Evolutionary conservation across 2,888 invertebrate genomes (phyloP).

Genomic region (Melanotus villosus): DNA sequence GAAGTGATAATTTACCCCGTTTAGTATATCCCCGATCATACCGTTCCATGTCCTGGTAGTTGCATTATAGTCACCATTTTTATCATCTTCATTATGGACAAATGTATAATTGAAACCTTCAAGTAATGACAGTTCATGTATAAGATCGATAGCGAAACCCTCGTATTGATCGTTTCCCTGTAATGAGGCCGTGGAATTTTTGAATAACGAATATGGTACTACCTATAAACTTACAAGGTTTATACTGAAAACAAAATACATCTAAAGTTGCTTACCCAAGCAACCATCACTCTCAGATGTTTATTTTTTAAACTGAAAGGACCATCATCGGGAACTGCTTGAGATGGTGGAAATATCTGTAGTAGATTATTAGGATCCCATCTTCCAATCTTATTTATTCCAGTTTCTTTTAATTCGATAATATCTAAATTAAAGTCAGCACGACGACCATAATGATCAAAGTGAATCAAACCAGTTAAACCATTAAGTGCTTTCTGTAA

Average conservation of each 20-base stretch:
- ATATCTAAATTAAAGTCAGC: constrained; percentile 65
- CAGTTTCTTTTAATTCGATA: constrained; percentile 65
- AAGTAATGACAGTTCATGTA: constrained; percentile 73
- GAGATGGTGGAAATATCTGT: constrained; percentile 59
- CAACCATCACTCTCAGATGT: constrained; percentile 80
- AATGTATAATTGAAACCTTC: constrained; percentile 75
- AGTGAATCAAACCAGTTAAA: constrained; percentile 65
- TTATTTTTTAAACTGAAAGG: constrained; percentile 79
- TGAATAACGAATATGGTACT: constrained; percentile 77
- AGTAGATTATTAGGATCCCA: constrained; percentile 64
- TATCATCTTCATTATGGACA: constrained; percentile 62
- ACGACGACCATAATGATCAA: constrained; percentile 66
- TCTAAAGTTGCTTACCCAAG: constrained; percentile 71
- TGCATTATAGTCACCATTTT: constrained; percentile 66
- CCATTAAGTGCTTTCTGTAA: constrained; percentile 64
- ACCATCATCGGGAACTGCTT: constrained; percentile 59
- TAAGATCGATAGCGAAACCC: constrained; percentile 77
- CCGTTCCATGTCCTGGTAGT: constrained; percentile 76
- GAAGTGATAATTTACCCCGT: constrained; percentile 12
- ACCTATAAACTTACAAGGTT: too few relatives aligned
- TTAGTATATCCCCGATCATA: constrained; percentile 74
- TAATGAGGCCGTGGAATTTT: constrained; percentile 66
- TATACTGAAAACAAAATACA: constrained; percentile 1
- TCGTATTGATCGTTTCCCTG: constrained; percentile 74
- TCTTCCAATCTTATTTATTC: constrained; percentile 63